Percentiles rank a stretch among this genome's conserved stretches.
These are phyloP conservation scores for Aquatica leii DNA, from an alignment of 2,888 invertebrate species.

Conservation along the genomic window DNA sequence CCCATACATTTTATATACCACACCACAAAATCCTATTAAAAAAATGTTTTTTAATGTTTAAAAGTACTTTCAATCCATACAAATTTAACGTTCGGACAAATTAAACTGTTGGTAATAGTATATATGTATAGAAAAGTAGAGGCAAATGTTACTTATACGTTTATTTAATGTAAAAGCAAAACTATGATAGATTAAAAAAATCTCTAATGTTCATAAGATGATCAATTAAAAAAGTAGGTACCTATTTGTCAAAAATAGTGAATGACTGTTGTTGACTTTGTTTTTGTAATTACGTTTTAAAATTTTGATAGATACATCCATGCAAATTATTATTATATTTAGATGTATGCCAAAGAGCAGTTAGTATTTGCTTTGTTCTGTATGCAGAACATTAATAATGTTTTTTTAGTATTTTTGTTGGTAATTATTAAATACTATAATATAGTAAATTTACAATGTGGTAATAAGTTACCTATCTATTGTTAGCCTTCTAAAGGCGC, in stretches of 20 bases:
- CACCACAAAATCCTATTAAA: no score
- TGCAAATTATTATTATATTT: slow-evolving; percentile 18
- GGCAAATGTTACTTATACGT: no score
- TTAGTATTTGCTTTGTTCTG: slow-evolving; percentile 10
- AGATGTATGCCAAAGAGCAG: slow-evolving; percentile 18
- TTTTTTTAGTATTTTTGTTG: background rate
- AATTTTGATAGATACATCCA: slow-evolving; percentile 12
- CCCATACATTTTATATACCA: no score
- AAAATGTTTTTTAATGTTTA: no score
- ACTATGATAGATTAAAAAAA: background rate
- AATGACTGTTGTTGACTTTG: slow-evolving; percentile 20
- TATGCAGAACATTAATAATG: slow-evolving; percentile 13
- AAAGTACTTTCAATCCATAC: no score
- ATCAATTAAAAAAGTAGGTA: slow-evolving; percentile 16
- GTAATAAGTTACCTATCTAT: slow-evolving; percentile 23
- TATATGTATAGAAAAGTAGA: background rate
- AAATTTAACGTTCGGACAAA: background rate
- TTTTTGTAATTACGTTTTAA: slow-evolving; percentile 20
- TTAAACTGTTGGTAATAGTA: background rate
- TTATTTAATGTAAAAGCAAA: no score
- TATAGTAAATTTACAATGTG: slow-evolving; percentile 21
- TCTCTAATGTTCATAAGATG: slow-evolving; percentile 27
- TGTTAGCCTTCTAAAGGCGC: slow-evolving; percentile 25
- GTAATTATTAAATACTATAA: slow-evolving; percentile 11
- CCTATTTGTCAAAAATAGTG: slow-evolving; percentile 14